Base-by-base conservation (phyloP, 2,113 vertebrate genomes). In the Lophius piscatorius region DNA sequence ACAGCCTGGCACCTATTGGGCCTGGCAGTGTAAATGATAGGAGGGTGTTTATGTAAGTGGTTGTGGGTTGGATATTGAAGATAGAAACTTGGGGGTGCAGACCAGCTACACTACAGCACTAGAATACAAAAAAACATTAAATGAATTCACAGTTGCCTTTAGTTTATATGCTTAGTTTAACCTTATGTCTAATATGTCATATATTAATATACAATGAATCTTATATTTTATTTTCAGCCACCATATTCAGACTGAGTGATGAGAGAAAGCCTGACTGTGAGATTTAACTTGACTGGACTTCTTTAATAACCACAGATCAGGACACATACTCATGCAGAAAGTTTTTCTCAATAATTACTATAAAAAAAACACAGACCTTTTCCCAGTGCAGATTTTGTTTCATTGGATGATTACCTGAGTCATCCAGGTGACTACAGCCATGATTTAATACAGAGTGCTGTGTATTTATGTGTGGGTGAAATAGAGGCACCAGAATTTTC, bases 241-340 rank as follows among this genome's bases (percentile, higher is more conserved):
- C 24, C 13, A 62, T 33, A 9, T 9, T 56, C n/a, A 9, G 31
- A 36, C 42, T 52, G 76, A 76, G 31, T 63, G 75, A 74, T 77
- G 46, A 49, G 65, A 63, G 34, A 72, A 48, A 47, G 50, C 57
- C 74, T 40, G 14, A 51, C 54, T 58, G 60, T 50, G 74, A 75
- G 71, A 81, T 76, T 74, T 78, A 78, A 79, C 63, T 73, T 29
- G 72, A 61, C 74, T 64, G 80, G 80, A 73, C 81, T 83, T 55
- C 2, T 86, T 83, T 82, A 35, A 8, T 80, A 86, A 85, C 45
- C 26, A n/a, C 26, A 45, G 60, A 65, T 33, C 54, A 21, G 35
- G 47, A 46, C 28, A 42, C 41, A 62, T 47, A 55, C 61, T 38
- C 31, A 16, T 36, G 36, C 47, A 61, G 67, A 73, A 50, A 71